Evolutionary conservation across 2,888 invertebrate species (phyloP).

Genomic region (Lasius fuliginosus): DNA sequence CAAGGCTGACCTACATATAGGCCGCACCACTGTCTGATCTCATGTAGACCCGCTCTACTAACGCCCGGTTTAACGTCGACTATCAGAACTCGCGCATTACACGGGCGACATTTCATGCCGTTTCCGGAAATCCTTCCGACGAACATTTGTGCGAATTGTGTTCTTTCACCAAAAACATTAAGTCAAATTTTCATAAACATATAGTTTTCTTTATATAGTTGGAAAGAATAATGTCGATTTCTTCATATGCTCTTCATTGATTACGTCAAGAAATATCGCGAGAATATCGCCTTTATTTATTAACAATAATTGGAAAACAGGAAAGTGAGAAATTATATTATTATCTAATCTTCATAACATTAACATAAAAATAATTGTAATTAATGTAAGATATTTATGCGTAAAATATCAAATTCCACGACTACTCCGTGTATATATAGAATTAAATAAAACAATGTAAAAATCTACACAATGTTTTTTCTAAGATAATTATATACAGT

Average conservation of each 20-base stretch:
- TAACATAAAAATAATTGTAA: conserved; percentile 14
- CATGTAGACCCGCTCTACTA: conserved; percentile 62
- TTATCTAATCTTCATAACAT: background rate
- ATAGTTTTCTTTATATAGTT: background rate
- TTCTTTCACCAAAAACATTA: background rate
- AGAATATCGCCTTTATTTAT: background rate
- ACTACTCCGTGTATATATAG: background rate
- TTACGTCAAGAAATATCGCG: background rate
- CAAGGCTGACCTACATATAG: conserved; percentile 82
- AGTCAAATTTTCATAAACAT: background rate
- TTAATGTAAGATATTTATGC: background rate
- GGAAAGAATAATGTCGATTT: background rate
- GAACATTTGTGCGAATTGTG: conserved; percentile 4
- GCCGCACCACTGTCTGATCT: conserved; percentile 77
- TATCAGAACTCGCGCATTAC: conserved; percentile 61
- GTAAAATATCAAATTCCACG: background rate
- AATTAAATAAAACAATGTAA: conserved; percentile 13
- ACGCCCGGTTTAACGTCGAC: conserved; percentile 64
- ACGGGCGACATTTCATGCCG: conserved; percentile 49
- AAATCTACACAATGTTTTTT: background rate
- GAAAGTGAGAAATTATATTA: background rate
- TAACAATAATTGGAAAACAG: background rate
- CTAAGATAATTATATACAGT: background rate
- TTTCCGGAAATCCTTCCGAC: conserved; percentile 38
- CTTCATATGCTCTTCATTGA: background rate